phyloP scores from a whole-genome alignment of 2,797 vertebrate species.

The Odontamblyopus rebecca region DNA sequence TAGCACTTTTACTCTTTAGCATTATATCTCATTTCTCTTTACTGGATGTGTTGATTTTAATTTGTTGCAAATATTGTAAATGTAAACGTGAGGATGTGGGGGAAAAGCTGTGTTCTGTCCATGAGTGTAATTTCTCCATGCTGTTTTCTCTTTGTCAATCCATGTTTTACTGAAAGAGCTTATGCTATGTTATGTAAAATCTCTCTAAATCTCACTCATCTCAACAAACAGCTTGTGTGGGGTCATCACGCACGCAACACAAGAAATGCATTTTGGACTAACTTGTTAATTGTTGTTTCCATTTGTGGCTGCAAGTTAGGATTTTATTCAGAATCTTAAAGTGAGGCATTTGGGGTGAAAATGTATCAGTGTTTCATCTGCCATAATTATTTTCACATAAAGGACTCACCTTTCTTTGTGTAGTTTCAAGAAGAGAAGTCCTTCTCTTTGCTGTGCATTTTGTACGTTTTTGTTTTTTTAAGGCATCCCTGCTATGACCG shows the following conservation, averaged over 20 bases:
- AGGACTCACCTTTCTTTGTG: conserved; percentile 37
- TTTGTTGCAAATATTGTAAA: too few relatives aligned
- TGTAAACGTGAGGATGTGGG: conserved; percentile 9
- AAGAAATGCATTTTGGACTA: conserved; percentile 55
- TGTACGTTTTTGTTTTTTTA: conserved; percentile 46
- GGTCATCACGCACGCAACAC: conserved; percentile 31
- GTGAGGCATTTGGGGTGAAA: conserved; percentile 34
- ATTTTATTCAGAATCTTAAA: conserved; percentile 34
- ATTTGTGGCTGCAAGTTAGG: conserved; percentile 42
- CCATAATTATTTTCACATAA: conserved; percentile 14
- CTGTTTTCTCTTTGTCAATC: conserved; percentile 25
- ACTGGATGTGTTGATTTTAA: too few relatives aligned
- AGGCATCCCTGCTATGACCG: conserved; percentile 61
- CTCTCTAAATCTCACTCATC: conserved; percentile 25
- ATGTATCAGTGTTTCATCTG: conserved; percentile 17
- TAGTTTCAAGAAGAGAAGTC: conserved; percentile 29
- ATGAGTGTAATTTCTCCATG: conserved; percentile 20
- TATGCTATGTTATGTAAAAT: conserved; percentile 8
- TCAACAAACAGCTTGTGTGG: conserved; percentile 49
- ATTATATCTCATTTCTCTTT: too few relatives aligned
- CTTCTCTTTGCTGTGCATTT: conserved; percentile 41
- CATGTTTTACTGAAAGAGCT: conserved; percentile 3
- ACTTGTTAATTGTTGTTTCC: conserved; percentile 64
- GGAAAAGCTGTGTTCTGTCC: not conserved
- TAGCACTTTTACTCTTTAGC: too few relatives aligned